These are phyloP conservation scores for Deilephila porcellus DNA, from an alignment of 2,888 invertebrate genomes.

Conservation along the genomic window DNA sequence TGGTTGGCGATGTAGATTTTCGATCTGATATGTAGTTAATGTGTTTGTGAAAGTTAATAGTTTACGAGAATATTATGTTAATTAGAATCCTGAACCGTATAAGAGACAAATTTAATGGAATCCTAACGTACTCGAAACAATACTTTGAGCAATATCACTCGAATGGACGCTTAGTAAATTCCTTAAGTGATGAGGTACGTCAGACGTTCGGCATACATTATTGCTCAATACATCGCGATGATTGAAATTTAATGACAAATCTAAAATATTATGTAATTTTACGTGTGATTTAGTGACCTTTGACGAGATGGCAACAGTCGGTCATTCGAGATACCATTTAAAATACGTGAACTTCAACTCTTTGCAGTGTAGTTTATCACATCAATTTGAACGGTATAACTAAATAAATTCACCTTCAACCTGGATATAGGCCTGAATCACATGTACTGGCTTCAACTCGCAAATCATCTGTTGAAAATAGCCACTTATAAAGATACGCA, in stretches of 20 bases:
- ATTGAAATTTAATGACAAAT: constrained; percentile 15
- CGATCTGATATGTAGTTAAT: no score
- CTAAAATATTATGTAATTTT: not conserved
- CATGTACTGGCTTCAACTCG: no score
- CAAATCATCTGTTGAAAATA: no score
- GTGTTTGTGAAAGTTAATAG: no score
- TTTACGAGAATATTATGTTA: no score
- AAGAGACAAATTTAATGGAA: no score
- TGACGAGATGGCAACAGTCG: not conserved
- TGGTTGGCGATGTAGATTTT: no score
- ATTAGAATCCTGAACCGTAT: no score
- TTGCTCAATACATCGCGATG: not conserved
- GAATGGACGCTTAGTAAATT: not conserved
- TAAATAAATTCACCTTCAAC: constrained; percentile 26
- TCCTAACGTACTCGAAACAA: not conserved
- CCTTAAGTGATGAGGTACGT: not conserved
- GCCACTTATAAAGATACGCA: no score
- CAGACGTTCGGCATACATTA: not conserved
- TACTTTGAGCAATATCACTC: not conserved
- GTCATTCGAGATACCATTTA: not conserved
- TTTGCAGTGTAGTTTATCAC: constrained; percentile 32
- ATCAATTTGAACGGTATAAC: constrained; percentile 6
- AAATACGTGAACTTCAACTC: constrained; percentile 1
- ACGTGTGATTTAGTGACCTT: constrained; percentile 23
- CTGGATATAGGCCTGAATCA: no score